Evolutionary conservation across 1,140 invertebrate genomes (phyloP).

Genomic region (Drosophila sturtevanti): DNA sequence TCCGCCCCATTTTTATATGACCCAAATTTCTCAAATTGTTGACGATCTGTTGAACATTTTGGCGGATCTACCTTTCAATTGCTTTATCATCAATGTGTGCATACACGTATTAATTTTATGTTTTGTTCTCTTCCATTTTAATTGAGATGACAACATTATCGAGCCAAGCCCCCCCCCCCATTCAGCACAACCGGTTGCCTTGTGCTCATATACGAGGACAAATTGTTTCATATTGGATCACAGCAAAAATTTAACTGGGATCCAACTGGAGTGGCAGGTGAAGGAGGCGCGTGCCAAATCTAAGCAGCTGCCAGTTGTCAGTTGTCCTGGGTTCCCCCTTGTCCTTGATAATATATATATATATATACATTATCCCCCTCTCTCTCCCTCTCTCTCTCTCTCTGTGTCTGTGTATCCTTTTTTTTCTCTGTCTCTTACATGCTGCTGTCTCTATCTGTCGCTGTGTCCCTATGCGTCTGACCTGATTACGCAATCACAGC

Average conservation of each 20-base stretch:
- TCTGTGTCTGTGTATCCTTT: background rate
- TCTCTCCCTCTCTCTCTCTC: background rate
- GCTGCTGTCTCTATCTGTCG: background rate
- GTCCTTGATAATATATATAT: background rate
- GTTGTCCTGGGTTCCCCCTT: slow-evolving; percentile 1
- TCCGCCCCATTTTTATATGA: background rate
- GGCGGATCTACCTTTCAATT: slow-evolving; percentile 2
- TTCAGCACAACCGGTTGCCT: background rate
- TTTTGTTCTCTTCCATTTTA: slow-evolving; percentile 32
- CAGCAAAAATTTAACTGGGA: background rate
- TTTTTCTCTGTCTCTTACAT: background rate
- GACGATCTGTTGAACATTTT: slow-evolving; percentile 7
- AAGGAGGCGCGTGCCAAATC: slow-evolving; percentile 7
- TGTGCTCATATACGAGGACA: too few species aligned
- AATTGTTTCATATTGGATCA: background rate
- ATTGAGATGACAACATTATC: slow-evolving; percentile 57
- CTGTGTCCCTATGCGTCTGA: background rate
- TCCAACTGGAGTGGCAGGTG: slow-evolving; percentile 4
- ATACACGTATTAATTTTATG: slow-evolving; percentile 40
- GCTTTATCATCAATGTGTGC: background rate
- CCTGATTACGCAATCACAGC: slow-evolving; percentile 67
- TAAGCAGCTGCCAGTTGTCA: background rate
- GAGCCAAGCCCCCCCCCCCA: slow-evolving; percentile 21
- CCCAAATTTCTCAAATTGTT: background rate
- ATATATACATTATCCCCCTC: slow-evolving; percentile 4